These are phyloP conservation scores for Galendromus occidentalis DNA, from an alignment of 1,140 invertebrate genomes.

Conservation along the genomic window DNA sequence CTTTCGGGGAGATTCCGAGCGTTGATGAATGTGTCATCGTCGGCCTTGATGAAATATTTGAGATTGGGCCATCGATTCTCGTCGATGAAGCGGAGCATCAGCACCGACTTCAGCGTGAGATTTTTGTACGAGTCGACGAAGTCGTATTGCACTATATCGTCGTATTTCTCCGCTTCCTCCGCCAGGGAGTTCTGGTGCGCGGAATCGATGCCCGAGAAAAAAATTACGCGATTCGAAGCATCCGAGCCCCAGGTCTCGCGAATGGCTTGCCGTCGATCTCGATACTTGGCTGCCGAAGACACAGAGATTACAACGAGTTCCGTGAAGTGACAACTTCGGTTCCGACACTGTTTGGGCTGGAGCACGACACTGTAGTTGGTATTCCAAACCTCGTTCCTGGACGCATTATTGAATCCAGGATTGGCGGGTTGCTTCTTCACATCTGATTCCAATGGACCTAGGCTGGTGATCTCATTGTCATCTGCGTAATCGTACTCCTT, in stretches of 20 bases:
- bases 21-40: constrained; percentile 25
- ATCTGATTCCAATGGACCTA: no score
- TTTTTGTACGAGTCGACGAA: constrained; percentile 19
- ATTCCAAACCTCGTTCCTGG: not conserved
- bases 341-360: not conserved
- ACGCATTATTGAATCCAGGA: not conserved
- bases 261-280: not conserved
- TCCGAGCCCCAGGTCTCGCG: not conserved
- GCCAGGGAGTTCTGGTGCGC: constrained; percentile 13
- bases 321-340: not conserved
- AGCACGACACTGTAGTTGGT: not conserved
- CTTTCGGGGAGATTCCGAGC: constrained; percentile 35
- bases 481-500: no score
- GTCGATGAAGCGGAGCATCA: constrained; percentile 19
- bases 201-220: not conserved
- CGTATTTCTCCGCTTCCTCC: constrained; percentile 16
- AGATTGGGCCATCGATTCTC: constrained; percentile 14
- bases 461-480: no score
- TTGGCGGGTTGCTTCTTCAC: no score
- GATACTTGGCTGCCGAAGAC: not conserved
- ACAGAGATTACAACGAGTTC: not conserved
- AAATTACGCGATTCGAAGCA: not conserved
- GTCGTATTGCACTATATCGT: constrained; percentile 21
- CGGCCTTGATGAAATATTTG: constrained; percentile 19
- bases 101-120: constrained; percentile 17